Conservation (phyloP, 2,888 invertebrate species). For the Drosophila vallismaia region DNA sequence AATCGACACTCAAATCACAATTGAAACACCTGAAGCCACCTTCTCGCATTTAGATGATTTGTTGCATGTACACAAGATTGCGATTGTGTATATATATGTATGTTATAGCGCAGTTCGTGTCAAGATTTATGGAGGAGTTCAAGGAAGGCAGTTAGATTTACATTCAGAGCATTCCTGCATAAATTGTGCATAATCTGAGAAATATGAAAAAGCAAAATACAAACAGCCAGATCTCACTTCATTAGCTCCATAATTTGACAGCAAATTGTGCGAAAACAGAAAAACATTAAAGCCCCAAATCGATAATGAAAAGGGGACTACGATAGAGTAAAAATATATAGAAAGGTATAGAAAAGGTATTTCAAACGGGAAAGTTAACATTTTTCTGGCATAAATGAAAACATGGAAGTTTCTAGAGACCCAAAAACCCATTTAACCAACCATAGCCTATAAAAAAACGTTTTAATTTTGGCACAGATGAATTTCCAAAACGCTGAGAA, state of each 20-base stretch:
- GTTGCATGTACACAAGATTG: slow-evolving; percentile 58
- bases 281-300: slow-evolving; percentile 9
- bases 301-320: neutral
- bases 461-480: slow-evolving; percentile 10
- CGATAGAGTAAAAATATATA: no score
- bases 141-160: neutral
- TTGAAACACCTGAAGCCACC: slow-evolving; percentile 37
- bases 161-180: slow-evolving; percentile 61
- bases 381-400: neutral
- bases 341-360: no score
- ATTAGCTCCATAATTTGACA: slow-evolving; percentile 75
- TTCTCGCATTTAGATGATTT: slow-evolving; percentile 55
- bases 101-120: slow-evolving; percentile 51
- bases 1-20: slow-evolving; percentile 40
- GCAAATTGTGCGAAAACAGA: slow-evolving; percentile 68
- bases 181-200: slow-evolving; percentile 69
- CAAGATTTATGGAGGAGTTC: slow-evolving; percentile 64
- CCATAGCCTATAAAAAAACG: no score
- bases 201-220: slow-evolving; percentile 20
- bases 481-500: slow-evolving; percentile 7
- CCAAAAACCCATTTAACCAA: no score
- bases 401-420: no score
- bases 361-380: no score
- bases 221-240: slow-evolving; percentile 63
- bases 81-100: slow-evolving; percentile 8